These are phyloP conservation scores for Drosophila prolongata DNA, from an alignment of 2,888 invertebrate genomes.

Conservation along the genomic window DNA sequence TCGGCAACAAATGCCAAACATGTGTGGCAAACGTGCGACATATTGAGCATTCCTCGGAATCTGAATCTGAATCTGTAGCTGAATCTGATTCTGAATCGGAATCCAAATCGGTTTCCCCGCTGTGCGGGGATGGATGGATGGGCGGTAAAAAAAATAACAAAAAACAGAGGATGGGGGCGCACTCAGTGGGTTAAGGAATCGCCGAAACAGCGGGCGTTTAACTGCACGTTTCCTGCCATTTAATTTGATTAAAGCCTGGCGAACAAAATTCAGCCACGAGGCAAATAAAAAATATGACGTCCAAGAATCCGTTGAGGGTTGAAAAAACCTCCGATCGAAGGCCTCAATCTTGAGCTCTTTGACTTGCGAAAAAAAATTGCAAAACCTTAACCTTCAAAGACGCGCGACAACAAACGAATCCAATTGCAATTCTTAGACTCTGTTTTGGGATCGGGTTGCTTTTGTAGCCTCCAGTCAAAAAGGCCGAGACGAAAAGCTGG, in stretches of 20 bases:
- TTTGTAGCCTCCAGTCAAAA: conserved; percentile 6
- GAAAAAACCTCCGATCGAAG: conserved; percentile 9
- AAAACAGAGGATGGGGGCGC: background rate
- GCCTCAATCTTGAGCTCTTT: conserved; percentile 10
- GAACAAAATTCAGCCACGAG: conserved; percentile 14
- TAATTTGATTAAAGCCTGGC: conserved; percentile 43
- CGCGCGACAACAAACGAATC: conserved; percentile 28
- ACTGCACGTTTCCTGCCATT: conserved; percentile 51
- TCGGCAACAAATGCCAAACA: conserved; percentile 65
- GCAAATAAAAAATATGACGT: conserved; percentile 17
- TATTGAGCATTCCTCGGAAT: conserved; percentile 34
- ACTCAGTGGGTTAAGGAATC: conserved; percentile 26
- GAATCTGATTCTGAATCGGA: conserved; percentile 13
- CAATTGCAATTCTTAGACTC: conserved; percentile 29
- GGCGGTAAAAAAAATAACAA: background rate
- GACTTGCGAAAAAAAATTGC: background rate
- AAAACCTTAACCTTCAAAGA: conserved; percentile 35
- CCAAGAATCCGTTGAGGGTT: conserved; percentile 8
- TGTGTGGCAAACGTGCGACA: conserved; percentile 65
- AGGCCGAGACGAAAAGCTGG: conserved; percentile 13
- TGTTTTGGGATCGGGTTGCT: background rate
- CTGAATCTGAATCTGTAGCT: conserved; percentile 14
- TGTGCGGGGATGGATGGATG: background rate
- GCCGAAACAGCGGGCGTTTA: conserved; percentile 22
- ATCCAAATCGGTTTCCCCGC: conserved; percentile 20